A percentile compares a stretch with the other conserved stretches of the same genome.
Evolutionary conservation across 2,888 invertebrate species (phyloP).

Genomic region (Mantis religiosa): DNA sequence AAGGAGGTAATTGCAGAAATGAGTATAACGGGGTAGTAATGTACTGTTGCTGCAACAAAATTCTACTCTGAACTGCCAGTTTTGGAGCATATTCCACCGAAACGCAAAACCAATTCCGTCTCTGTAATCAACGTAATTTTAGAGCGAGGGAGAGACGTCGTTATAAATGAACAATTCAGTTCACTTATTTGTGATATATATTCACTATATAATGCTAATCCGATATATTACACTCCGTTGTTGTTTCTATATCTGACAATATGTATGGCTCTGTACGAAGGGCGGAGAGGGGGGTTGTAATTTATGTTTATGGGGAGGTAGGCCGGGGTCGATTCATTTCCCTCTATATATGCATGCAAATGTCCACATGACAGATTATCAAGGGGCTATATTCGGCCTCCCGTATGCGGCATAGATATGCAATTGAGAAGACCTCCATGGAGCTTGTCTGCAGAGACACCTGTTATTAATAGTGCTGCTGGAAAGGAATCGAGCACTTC

Average conservation of each 20-base stretch:
- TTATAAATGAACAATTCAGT: background rate
- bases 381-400: background rate
- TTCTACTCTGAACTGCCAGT: background rate
- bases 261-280: background rate
- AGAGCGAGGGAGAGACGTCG: background rate
- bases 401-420: background rate
- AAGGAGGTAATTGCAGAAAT: too few relatives aligned
- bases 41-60: too few relatives aligned
- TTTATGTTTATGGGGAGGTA: background rate
- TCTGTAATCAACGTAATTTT: background rate
- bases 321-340: background rate
- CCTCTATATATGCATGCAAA: background rate
- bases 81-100: background rate
- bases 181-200: background rate
- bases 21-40: too few relatives aligned
- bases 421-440: background rate
- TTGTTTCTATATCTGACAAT: background rate
- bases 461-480: background rate
- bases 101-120: background rate
- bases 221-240: background rate
- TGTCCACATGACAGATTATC: slow-evolving; percentile 16
- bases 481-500: background rate
- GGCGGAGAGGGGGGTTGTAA: background rate
- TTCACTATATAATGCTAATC: slow-evolving; percentile 1
- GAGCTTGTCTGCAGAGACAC: background rate